Evolutionary conservation across 2,797 vertebrate species (phyloP), one percentile per base, ranked within the genome.

Genomic region (Chelonia mydas): DNA sequence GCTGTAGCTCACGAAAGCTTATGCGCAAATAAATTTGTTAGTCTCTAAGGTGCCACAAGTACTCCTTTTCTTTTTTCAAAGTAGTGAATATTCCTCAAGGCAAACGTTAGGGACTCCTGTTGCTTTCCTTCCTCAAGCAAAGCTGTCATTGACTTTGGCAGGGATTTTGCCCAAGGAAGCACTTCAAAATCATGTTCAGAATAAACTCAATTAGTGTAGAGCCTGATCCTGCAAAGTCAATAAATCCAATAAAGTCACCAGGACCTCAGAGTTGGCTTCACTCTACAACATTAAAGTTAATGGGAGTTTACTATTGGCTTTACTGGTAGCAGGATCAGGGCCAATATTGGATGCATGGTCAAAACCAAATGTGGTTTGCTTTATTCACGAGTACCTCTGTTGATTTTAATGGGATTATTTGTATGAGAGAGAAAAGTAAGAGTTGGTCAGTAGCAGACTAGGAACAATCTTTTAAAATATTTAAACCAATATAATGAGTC

Each of bases 91-190:
- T 91, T 95, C 94, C 92, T 96, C 88, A 88, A 96, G 88, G 81
- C 88, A 95, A 96, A 95, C 54, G 59, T 37, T 92, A 86, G 93
- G 93, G 95, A 91, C 89, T 97, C 88, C 31, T 95, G 76, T 91
- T 92, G 51, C 90, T 92, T 55, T 94, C 72, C 86, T 89, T 94
- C 95, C 74, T 51, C 86, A 91, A 92, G 88, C 27, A 93, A 53
- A 93, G 55, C 81, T 93, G 96, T 86, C 90, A 89, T 49, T 41
- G 88, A 95, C 93, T 94, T 91, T 61, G 88, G 76, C 33, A n/a
- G n/a, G 89, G 61, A 94, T 92, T 94, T 89, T 92, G 68, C 87
- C 49, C 68, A 88, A 76, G 90, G 94, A 90, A 93, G 68, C 25
- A 79, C 61, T 95, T 94, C 88, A 88, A 89, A 54, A 53, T 83